phyloP scores from a whole-genome alignment of 2,113 vertebrate genomes.

The Takifugu bimaculatus region DNA sequence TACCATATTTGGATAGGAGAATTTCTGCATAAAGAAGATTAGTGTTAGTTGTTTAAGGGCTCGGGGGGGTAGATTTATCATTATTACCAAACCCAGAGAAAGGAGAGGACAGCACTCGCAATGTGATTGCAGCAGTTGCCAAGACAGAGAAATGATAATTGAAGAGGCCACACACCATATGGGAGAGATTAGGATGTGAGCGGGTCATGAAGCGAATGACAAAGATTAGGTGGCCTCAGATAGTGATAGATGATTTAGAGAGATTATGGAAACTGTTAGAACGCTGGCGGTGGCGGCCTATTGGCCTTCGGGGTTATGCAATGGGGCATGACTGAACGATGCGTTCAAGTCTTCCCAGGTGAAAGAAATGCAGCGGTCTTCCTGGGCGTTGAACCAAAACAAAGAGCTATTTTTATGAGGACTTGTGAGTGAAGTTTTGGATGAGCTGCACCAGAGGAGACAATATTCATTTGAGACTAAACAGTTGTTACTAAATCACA shows the following conservation, averaged over 20 bases:
- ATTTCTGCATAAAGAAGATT: slow-evolving; percentile 82
- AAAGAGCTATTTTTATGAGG: slow-evolving; percentile 41
- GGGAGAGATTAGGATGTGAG: slow-evolving; percentile 69
- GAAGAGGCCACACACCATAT: slow-evolving; percentile 71
- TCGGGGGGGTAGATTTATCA: slow-evolving; percentile 66
- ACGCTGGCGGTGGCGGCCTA: slow-evolving; percentile 9
- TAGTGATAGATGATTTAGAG: slow-evolving; percentile 46
- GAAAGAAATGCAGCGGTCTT: slow-evolving; percentile 13
- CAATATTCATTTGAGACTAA: slow-evolving; percentile 4
- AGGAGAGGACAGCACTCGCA: slow-evolving; percentile 53
- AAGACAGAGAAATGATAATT: slow-evolving; percentile 66
- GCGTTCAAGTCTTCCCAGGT: slow-evolving; percentile 14
- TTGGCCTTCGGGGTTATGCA: slow-evolving; percentile 45
- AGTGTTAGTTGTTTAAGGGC: slow-evolving; percentile 74
- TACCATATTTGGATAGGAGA: slow-evolving; percentile 69
- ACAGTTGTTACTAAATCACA: slow-evolving; percentile 47
- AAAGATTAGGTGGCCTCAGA: slow-evolving; percentile 65
- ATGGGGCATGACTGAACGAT: slow-evolving; percentile 16
- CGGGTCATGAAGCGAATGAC: slow-evolving; percentile 59
- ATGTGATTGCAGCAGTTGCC: slow-evolving; percentile 51
- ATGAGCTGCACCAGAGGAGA: slow-evolving; percentile 17
- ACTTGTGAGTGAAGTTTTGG: no score
- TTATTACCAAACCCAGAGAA: slow-evolving; percentile 73
- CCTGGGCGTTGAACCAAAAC: slow-evolving; percentile 8
- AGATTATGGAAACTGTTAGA: slow-evolving; percentile 36